These are phyloP conservation scores for Oenanthe melanoleuca DNA, from an alignment of 2,113 vertebrate genomes.

Conservation along the genomic window DNA sequence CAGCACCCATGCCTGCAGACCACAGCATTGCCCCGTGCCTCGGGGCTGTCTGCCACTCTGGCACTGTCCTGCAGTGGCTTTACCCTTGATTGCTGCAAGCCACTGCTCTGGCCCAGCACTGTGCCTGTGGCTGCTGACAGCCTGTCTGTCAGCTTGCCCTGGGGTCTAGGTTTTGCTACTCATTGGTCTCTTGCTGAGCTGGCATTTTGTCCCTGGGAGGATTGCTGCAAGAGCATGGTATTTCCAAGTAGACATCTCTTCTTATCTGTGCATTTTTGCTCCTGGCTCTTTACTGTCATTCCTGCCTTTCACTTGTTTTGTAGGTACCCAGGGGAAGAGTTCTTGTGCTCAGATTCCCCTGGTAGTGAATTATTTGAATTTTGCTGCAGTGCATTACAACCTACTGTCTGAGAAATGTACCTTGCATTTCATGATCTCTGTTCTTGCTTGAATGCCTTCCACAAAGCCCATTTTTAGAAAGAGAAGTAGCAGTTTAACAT, in stretches of 20 bases:
- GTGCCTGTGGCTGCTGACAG: neutral
- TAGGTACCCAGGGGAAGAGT: conserved; percentile 24
- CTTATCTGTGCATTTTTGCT: conserved; percentile 40
- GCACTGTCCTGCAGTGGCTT: neutral
- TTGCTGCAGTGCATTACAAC: neutral
- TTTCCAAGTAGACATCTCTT: conserved; percentile 18
- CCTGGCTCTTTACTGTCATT: conserved; percentile 39
- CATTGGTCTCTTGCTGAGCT: neutral
- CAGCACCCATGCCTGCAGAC: neutral
- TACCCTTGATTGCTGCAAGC: neutral
- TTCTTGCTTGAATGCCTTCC: conserved; percentile 8
- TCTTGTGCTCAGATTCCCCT: neutral
- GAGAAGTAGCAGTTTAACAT: neutral
- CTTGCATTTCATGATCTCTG: neutral
- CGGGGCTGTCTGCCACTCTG: fast-evolving
- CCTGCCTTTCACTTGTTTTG: conserved; percentile 7
- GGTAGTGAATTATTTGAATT: conserved; percentile 28
- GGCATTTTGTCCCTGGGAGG: neutral
- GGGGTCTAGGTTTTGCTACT: neutral
- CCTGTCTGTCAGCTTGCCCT: neutral
- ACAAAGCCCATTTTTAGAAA: neutral
- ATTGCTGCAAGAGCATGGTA: neutral
- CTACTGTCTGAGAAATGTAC: neutral
- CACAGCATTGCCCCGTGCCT: neutral
- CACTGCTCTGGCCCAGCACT: neutral